Base-by-base conservation (phyloP, 23 tunicate genomes). In the Styela clava region DNA sequence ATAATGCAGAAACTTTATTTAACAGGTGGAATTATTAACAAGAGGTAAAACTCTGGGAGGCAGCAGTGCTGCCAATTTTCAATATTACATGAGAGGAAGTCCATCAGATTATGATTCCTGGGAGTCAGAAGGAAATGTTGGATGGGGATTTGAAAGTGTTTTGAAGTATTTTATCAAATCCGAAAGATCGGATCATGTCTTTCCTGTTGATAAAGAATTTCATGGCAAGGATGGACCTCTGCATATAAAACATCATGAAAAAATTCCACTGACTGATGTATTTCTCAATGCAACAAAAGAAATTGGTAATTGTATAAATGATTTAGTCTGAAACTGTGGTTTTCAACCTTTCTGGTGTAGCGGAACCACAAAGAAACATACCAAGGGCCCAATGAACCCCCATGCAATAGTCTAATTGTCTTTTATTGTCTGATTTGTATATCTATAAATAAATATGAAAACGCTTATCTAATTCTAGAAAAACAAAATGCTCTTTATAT, bases 161-260 rank as follows among this genome's bases (percentile, higher is more conserved):
- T 74, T 84, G 21, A 82, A 82, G 3, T 84, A 62, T 76, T 84
- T 76, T 62, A 84, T 63, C 28, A 84, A 84, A 61, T 84, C 80
- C 1, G 88, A 84, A 77, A 30, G 18, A 31, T 22, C 52, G 0
- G 12, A 44, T 5, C 78, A 61, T 62, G 28, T 52, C 2, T 35
- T 52, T 16, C 36, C 25, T 0, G 52, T 68, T 25, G 71, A 83
- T n/a, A 73, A 68, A 18, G 9, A 74, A 19, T 62, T 29, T 2
- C 88, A 74, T 52, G 91, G 97, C 18, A 65, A 74, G 2, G 52
- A 62, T 20, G 97, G 97, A 22, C 93, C 91, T 5, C 22, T 92
- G 2, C 83, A 79, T 31, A 37, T 79, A 16, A 24, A 36, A 20
- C 22, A 44, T 31, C 21, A 52, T 16, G 31, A 61, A 37, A 63